Base-by-base conservation (phyloP, 2,113 vertebrate species). In the Bufo gargarizans region DNA sequence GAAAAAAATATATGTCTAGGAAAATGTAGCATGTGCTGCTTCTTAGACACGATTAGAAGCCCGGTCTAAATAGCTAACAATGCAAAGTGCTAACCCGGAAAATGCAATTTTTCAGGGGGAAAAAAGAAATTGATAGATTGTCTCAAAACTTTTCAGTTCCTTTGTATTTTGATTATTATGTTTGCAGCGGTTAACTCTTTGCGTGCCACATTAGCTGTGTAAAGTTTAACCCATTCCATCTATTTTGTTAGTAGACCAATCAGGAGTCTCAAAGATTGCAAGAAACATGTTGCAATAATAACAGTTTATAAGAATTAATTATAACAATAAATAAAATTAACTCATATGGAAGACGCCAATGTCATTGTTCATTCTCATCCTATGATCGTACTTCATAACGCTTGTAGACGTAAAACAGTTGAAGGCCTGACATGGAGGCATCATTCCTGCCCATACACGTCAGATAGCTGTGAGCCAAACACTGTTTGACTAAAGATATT, bases 1-100 rank as follows among this genome's bases (percentile, higher is more conserved):
- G 80, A 82, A 76, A 87, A 83, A 88, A 88, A 88, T 49, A 83
- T 83, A 88, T 88, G 86, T 76, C 86, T 88, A 58, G 33, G 86
- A 88, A 88, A 82, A 88, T 76, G 53, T 82, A 65, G 79, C 80
- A 77, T 82, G 69, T 82, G 79, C 72, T 61, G 79, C 78, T 88
- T 58, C 81, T 43, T 83, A 77, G 69, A 82, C 56, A 56, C 55
- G 86, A 88, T 88, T 88, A 88, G 79, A 59, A 82, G 77, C 77
- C 58, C 77, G 69, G 77, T 87, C 50, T 87, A 87, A 87, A 87
- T 33, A 74, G 86, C 78, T 87, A 82, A 72, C 67, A 71, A 72
- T 77, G 63, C 63, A 81, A 47, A 78, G 65, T 87, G 78, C 77
- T 82, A 87, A 81, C 78, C 77, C 22, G 61, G 50, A 58, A 82